A percentile compares a stretch with the other conserved stretches of the same genome.
phyloP scores from a whole-genome alignment of 1,140 invertebrate species.

The Pristionchus pacificus region DNA sequence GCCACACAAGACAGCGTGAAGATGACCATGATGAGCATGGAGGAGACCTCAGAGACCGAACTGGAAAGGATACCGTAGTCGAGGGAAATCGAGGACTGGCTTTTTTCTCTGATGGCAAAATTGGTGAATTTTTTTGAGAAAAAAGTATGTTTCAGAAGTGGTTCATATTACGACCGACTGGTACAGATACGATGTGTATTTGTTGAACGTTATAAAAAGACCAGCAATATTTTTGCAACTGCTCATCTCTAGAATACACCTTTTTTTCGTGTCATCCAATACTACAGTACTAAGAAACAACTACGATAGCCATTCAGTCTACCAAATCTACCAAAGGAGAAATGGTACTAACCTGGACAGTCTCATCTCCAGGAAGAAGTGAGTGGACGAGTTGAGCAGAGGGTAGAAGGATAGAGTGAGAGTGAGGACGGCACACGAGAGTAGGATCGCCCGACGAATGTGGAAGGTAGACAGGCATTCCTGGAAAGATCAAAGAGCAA shows the following conservation, averaged over 20 bases:
- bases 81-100: neutral
- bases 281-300: too few relatives aligned
- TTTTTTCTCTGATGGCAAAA: neutral
- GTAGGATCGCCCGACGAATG: slow-evolving; percentile 40
- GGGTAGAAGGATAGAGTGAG: slow-evolving; percentile 50
- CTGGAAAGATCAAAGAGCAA: slow-evolving; percentile 24
- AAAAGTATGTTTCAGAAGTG: neutral
- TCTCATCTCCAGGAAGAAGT: slow-evolving; percentile 39
- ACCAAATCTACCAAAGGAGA: too few relatives aligned
- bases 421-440: slow-evolving; percentile 37
- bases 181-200: too few relatives aligned
- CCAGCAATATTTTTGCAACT: too few relatives aligned
- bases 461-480: slow-evolving; percentile 46
- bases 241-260: too few relatives aligned
- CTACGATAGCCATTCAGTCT: too few relatives aligned
- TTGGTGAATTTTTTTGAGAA: neutral
- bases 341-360: too few relatives aligned
- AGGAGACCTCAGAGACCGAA: slow-evolving; percentile 40
- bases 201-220: too few relatives aligned
- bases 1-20: slow-evolving; percentile 46
- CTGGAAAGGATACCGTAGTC: slow-evolving; percentile 33
- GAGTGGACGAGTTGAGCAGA: slow-evolving; percentile 45
- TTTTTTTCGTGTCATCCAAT: too few relatives aligned
- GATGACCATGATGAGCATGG: slow-evolving; percentile 38
- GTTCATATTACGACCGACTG: too few relatives aligned